Percentiles rank a stretch among this genome's conserved stretches.
These are phyloP conservation scores for Xestia rhomboidea DNA, from an alignment of 2,888 invertebrate genomes.

Conservation along the genomic window DNA sequence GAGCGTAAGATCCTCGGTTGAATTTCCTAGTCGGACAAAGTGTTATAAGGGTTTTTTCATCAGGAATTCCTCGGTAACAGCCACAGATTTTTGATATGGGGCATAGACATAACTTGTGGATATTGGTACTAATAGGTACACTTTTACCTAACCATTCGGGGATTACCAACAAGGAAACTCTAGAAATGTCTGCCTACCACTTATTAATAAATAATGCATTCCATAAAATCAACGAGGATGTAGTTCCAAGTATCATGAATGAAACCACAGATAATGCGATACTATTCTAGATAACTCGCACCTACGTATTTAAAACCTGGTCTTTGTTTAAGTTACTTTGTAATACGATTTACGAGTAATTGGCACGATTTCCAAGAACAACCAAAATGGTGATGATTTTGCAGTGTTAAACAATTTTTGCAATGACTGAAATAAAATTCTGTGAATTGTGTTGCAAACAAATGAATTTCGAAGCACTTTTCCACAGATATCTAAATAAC, in stretches of 20 bases:
- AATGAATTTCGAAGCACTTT: background rate
- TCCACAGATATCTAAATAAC: background rate
- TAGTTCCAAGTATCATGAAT: slow-evolving; percentile 19
- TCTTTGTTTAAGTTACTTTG: slow-evolving; percentile 24
- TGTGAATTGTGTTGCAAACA: background rate
- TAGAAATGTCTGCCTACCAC: background rate
- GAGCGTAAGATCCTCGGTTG: background rate
- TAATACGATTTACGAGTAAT: background rate
- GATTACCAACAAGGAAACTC: no score
- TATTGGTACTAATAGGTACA: no score
- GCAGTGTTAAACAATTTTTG: background rate
- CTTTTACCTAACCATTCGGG: background rate
- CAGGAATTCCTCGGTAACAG: background rate
- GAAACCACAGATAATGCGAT: slow-evolving; percentile 28
- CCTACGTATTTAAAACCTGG: slow-evolving; percentile 2
- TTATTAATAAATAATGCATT: background rate
- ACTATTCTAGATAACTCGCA: slow-evolving; percentile 25
- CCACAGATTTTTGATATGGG: background rate
- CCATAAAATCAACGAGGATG: background rate
- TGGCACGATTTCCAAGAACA: background rate
- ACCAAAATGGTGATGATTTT: background rate
- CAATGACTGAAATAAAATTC: background rate
- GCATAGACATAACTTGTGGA: no score
- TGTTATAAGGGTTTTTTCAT: background rate
- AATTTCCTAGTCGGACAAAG: background rate